phyloP scores from a whole-genome alignment of 2,888 invertebrate species.

The Tetrapedia diversipes region DNA sequence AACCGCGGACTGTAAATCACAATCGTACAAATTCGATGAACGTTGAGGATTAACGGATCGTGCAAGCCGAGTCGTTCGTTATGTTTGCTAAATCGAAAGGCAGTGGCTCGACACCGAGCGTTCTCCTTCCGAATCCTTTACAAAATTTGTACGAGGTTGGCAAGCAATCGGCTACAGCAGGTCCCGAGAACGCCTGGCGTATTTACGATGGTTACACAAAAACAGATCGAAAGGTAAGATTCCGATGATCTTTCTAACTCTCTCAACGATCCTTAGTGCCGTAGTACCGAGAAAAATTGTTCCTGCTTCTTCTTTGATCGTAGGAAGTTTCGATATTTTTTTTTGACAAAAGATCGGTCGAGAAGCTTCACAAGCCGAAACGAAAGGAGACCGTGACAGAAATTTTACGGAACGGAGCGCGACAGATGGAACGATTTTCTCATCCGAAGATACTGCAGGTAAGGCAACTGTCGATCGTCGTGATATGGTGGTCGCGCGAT shows the following conservation, averaged over 20 bases:
- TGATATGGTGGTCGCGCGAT: too few species aligned
- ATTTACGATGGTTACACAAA: conserved; percentile 95
- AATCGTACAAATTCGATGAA: conserved; percentile 26
- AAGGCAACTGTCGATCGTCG: neutral
- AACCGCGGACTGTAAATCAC: too few species aligned
- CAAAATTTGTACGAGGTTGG: conserved; percentile 94
- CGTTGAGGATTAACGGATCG: conserved; percentile 38
- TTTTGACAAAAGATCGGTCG: conserved; percentile 96
- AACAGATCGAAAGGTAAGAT: conserved; percentile 92
- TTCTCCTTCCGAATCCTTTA: conserved; percentile 91
- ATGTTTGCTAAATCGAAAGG: conserved; percentile 91
- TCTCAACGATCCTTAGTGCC: neutral
- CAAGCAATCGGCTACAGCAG: conserved; percentile 90
- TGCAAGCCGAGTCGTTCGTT: conserved; percentile 80
- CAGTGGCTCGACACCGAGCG: conserved; percentile 82
- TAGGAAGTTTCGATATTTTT: conserved; percentile 97
- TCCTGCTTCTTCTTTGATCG: conserved; percentile 57
- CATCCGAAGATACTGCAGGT: conserved; percentile 92
- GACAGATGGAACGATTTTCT: conserved; percentile 91
- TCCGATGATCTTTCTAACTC: neutral
- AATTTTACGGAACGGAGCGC: conserved; percentile 90
- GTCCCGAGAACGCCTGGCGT: conserved; percentile 96
- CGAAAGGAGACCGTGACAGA: conserved; percentile 96
- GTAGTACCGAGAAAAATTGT: too few species aligned
- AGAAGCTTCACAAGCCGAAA: conserved; percentile 96